A percentile compares a stretch with the other conserved stretches of the same genome.
These are phyloP conservation scores for Hypercompe scribonia DNA, from an alignment of 2,888 invertebrate genomes.

Conservation along the genomic window DNA sequence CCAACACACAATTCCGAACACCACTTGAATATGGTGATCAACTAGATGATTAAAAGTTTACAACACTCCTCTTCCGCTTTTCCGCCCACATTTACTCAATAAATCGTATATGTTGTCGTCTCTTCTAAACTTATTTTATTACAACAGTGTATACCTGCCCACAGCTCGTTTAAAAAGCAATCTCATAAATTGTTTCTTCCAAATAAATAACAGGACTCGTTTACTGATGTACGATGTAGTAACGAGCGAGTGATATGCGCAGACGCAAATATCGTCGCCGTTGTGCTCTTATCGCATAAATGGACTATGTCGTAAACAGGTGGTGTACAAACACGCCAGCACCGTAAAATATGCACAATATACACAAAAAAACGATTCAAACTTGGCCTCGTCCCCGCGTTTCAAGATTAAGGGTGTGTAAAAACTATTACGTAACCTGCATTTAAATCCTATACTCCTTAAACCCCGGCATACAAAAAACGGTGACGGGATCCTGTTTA, in stretches of 20 bases:
- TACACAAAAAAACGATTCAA: slow-evolving; percentile 29
- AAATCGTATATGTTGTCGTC: slow-evolving; percentile 16
- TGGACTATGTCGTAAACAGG: slow-evolving; percentile 50
- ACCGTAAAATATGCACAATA: slow-evolving; percentile 27
- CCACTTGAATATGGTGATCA: slow-evolving; percentile 32
- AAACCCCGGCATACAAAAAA: slow-evolving; percentile 77
- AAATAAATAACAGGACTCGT: slow-evolving; percentile 27
- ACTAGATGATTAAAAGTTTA: slow-evolving; percentile 21
- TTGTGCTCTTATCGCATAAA: slow-evolving; percentile 53
- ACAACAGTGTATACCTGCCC: slow-evolving; percentile 4
- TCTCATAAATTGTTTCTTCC: slow-evolving; percentile 10
- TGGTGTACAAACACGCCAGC: slow-evolving; percentile 41
- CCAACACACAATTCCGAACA: slow-evolving; percentile 32
- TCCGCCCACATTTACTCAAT: slow-evolving; percentile 20
- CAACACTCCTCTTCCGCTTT: slow-evolving; percentile 18
- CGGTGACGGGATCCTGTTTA: slow-evolving; percentile 71
- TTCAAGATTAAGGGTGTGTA: slow-evolving; percentile 78
- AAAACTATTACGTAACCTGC: slow-evolving; percentile 82
- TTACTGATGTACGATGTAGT: slow-evolving; percentile 43
- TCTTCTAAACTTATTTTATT: slow-evolving; percentile 10
- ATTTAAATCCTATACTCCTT: slow-evolving; percentile 80
- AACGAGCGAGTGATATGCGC: slow-evolving; percentile 48
- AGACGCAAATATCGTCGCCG: slow-evolving; percentile 59
- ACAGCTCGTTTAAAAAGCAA: slow-evolving; percentile 1
- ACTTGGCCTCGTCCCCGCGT: slow-evolving; percentile 45